Evolutionary conservation across 2,113 vertebrate species (phyloP).

Genomic region (Neomonachus schauinslandi): DNA sequence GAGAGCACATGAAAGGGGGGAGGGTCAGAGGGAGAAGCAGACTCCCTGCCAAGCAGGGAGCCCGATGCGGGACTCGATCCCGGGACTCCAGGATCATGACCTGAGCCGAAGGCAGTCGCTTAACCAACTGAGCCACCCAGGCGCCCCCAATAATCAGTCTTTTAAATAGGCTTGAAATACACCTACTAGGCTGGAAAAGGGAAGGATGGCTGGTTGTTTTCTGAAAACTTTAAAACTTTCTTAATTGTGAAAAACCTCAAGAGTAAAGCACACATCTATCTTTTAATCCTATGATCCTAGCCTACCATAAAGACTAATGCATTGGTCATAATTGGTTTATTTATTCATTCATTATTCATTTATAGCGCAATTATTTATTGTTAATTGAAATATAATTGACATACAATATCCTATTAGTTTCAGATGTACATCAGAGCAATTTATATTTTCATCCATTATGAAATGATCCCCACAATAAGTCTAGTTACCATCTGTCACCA

Average conservation of each 20-base stretch:
- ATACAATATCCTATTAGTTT: background rate
- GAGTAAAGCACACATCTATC: background rate
- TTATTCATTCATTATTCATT: background rate
- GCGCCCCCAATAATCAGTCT: background rate
- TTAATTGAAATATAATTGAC: background rate
- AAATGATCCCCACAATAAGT: background rate
- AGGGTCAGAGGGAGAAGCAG: too few relatives aligned
- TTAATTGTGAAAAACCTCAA: conserved; percentile 20
- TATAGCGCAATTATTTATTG: background rate
- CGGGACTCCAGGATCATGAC: too few relatives aligned
- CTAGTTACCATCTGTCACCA: background rate
- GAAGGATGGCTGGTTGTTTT: background rate
- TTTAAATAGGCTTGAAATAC: background rate
- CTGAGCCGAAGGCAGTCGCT: too few relatives aligned
- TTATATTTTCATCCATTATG: background rate
- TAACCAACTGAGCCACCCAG: too few relatives aligned
- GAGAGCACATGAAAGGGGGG: too few relatives aligned
- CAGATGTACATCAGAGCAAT: background rate
- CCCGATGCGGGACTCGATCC: too few relatives aligned
- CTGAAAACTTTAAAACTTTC: background rate
- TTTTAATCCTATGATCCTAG: background rate
- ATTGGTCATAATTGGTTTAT: background rate
- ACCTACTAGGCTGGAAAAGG: background rate
- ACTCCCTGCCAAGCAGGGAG: too few relatives aligned
- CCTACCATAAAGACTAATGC: background rate